phyloP scores from a whole-genome alignment of 1,140 invertebrate genomes.

The Melitaea cinxia region DNA sequence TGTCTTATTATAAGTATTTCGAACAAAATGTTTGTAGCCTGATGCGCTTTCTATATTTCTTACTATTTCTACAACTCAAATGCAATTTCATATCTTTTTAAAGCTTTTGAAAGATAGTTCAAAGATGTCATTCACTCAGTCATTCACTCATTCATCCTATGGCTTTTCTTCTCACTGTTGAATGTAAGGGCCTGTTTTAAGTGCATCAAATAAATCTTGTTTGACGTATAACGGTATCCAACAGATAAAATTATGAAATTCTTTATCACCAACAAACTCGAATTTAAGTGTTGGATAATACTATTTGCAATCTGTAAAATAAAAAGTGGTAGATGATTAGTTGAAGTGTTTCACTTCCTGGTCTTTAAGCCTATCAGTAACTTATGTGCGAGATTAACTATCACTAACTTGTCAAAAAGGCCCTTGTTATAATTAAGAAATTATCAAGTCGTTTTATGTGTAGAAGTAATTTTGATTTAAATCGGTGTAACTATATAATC shows the following conservation, averaged over 20 bases:
- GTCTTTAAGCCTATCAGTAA: no score
- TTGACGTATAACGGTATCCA: no score
- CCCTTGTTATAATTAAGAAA: not conserved
- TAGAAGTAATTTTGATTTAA: conserved; percentile 18
- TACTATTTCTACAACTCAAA: conserved; percentile 4
- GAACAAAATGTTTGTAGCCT: conserved; percentile 18
- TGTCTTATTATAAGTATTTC: conserved; percentile 25
- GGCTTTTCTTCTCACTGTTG: conserved; percentile 24
- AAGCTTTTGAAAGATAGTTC: conserved; percentile 4
- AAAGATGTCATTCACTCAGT: not conserved
- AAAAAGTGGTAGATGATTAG: no score
- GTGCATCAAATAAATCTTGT: no score
- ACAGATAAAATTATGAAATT: no score
- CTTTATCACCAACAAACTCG: no score
- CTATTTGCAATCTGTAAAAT: not conserved
- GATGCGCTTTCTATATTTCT: conserved; percentile 9
- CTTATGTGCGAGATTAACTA: no score
- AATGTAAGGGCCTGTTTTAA: no score
- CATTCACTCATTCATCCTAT: conserved; percentile 1
- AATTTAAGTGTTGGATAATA: no score
- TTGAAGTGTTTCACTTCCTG: no score
- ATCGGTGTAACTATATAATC: conserved; percentile 3
- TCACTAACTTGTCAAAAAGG: no score
- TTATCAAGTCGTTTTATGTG: conserved; percentile 10
- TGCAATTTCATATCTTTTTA: conserved; percentile 1